A percentile compares a stretch with the other conserved stretches of the same genome.
phyloP scores from a whole-genome alignment of 53 echinoderm and acorn worm species.

The Arbacia lixula region DNA sequence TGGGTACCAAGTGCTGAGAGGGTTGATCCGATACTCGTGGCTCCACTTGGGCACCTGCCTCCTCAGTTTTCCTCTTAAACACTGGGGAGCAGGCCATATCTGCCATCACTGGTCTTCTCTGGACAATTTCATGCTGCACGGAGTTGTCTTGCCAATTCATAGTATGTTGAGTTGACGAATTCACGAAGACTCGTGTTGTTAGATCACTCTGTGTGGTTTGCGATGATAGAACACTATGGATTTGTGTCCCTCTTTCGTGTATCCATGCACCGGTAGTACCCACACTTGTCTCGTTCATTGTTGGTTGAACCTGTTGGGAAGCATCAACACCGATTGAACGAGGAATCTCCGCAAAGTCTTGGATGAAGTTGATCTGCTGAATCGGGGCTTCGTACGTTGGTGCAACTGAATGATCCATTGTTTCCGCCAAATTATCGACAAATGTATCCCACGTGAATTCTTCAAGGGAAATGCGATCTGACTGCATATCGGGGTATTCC shows the following conservation, averaged over 20 bases:
- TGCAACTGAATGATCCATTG: conserved; percentile 17
- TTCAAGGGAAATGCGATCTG: conserved; percentile 33
- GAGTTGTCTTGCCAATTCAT: conserved; percentile 9
- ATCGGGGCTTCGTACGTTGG: conserved; percentile 41
- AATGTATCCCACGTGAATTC: conserved; percentile 55
- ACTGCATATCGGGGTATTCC: neutral
- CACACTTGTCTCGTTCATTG: conserved; percentile 1
- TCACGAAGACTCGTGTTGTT: neutral
- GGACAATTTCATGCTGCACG: conserved; percentile 21
- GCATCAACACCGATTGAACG: conserved; percentile 13
- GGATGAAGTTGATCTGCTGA: conserved; percentile 38
- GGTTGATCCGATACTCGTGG: conserved; percentile 1
- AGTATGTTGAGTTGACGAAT: conserved; percentile 36
- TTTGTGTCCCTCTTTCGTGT: conserved; percentile 33
- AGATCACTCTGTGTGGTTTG: conserved; percentile 38
- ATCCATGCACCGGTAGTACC: conserved; percentile 15
- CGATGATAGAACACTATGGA: neutral
- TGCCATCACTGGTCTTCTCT: conserved; percentile 16
- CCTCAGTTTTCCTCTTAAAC: conserved; percentile 1
- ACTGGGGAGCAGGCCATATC: conserved; percentile 45
- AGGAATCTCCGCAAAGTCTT: conserved; percentile 19
- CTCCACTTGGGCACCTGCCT: conserved; percentile 7
- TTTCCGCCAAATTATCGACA: conserved; percentile 38
- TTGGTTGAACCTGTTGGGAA: conserved; percentile 27
- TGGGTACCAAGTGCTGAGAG: neutral